phyloP scores from a whole-genome alignment of 2,797 vertebrate species.

The Gorsachius magnificus region DNA sequence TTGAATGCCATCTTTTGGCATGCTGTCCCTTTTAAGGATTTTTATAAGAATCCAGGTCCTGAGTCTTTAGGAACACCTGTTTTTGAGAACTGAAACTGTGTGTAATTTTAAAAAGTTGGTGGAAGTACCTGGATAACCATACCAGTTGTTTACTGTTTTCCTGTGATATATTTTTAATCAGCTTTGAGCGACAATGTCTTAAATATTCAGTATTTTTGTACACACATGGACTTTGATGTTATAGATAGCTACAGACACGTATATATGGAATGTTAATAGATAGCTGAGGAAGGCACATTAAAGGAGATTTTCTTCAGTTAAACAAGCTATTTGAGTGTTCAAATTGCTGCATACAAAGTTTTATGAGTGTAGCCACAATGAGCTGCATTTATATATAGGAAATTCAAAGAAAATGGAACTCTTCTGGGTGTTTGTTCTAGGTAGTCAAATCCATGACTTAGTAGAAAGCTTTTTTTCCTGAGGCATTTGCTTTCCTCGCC shows the following conservation, averaged over 20 bases:
- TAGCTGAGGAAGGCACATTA: not conserved
- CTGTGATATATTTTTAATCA: not conserved
- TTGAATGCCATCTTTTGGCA: not conserved
- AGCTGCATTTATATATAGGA: not conserved
- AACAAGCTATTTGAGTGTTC: not conserved
- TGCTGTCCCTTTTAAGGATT: not conserved
- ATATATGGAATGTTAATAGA: not conserved
- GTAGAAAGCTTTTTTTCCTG: not conserved
- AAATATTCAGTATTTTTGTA: not conserved
- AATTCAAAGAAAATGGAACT: not conserved
- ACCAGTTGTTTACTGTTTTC: not conserved
- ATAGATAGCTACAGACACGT: not conserved
- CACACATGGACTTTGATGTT: not conserved
- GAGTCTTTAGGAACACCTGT: not conserved
- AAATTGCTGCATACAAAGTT: not conserved
- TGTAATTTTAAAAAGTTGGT: not conserved
- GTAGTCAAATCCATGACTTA: not conserved
- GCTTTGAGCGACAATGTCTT: not conserved
- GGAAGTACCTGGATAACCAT: not conserved
- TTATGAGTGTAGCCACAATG: not conserved
- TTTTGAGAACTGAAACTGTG: not conserved
- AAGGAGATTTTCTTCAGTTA: not conserved
- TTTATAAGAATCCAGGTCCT: not conserved
- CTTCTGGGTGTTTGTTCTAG: not conserved
- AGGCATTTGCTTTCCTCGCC: rapidly evolving